A percentile compares a stretch with the other conserved stretches of the same genome.
Conservation (phyloP, 2,888 invertebrate species). For the Aspidapion aeneum region DNA sequence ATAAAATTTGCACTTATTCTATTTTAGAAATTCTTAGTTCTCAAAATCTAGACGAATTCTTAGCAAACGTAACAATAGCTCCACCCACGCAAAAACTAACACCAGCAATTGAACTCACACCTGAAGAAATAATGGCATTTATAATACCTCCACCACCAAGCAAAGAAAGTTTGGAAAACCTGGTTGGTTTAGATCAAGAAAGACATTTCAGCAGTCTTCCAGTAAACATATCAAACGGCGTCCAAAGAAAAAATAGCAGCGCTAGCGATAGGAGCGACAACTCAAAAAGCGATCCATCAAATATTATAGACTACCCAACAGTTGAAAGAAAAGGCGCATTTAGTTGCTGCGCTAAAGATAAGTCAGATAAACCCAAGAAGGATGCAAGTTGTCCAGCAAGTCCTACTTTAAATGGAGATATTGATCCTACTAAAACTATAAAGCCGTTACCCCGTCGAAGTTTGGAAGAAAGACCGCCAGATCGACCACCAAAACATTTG, state of each 20-base stretch:
- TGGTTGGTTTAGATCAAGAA: constrained; percentile 20
- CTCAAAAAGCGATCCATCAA: constrained; percentile 42
- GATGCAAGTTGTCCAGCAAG: constrained; percentile 27
- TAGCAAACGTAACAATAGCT: constrained; percentile 77
- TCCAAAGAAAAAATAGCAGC: constrained; percentile 51
- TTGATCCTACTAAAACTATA: constrained; percentile 48
- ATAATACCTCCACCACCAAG: constrained; percentile 77
- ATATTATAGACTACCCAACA: constrained; percentile 69
- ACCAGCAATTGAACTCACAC: constrained; percentile 73
- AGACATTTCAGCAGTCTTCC: constrained; percentile 11
- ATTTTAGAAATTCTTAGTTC: constrained; percentile 2
- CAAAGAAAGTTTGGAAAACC: constrained; percentile 28
- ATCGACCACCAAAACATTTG: constrained; percentile 62
- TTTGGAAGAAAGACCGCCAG: constrained; percentile 60
- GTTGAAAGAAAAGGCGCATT: constrained; percentile 69
- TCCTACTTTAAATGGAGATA: constrained; percentile 30
- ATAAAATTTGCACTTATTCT: background rate
- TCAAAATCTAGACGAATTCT: constrained; percentile 74
- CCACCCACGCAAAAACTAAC: constrained; percentile 75
- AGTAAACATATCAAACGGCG: constrained; percentile 17
- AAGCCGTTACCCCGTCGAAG: constrained; percentile 62
- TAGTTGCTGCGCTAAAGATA: constrained; percentile 64
- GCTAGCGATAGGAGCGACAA: constrained; percentile 30
- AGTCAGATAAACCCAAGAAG: constrained; percentile 48
- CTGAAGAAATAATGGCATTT: constrained; percentile 80